Base-by-base conservation (phyloP, 64 coral and sea anemone genomes). In the Pocillopora verrucosa region DNA sequence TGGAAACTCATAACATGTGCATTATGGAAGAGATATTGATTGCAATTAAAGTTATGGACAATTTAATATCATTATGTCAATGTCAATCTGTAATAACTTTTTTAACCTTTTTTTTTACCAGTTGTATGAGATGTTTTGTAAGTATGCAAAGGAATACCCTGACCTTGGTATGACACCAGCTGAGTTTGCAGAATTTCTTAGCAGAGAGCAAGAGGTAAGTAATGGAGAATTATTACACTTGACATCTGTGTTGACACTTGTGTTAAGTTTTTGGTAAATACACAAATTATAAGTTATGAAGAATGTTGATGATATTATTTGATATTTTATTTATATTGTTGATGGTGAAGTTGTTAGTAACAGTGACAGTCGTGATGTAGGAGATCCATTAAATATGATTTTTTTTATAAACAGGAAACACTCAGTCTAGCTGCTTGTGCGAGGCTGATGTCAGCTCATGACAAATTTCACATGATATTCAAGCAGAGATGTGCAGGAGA, bases 401-500 rank as follows among this genome's bases (percentile, higher is more conserved):
- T 7, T 51, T 51, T 51, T 51, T 51, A 51, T 51, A 15, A n/a
- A 37, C 69, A 97, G 95, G 91, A 97, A 63, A 79, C 91, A 3
- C 75, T 97, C 35, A 94, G 91, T 70, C 63, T 97, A 64, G 57
- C 91, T 74, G 79, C 87, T 17, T 97, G 95, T 82, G 83, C 92
- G 7, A 83, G 85, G 56, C 61, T 97, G 70, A 93, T 94, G 41
- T 83, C 84, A 16, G 77, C 88, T 60, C 95, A 97, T 34, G 95
- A 97, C 88, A 97, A 97, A 77, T 87, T 81, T 57, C 95, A 97
- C 19, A 93, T 84, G 68, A 97, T 94, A 92, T 94, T 87, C 92
- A 97, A 97, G n/a, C 88, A 89, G 35, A 97, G 88, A 34, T 97
- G 95, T 88, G 95, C 95, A 25, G 95, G 92, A 34, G 87, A 94